These are phyloP conservation scores for Drosophila mulleri DNA, from an alignment of 2,888 invertebrate genomes.

Conservation along the genomic window DNA sequence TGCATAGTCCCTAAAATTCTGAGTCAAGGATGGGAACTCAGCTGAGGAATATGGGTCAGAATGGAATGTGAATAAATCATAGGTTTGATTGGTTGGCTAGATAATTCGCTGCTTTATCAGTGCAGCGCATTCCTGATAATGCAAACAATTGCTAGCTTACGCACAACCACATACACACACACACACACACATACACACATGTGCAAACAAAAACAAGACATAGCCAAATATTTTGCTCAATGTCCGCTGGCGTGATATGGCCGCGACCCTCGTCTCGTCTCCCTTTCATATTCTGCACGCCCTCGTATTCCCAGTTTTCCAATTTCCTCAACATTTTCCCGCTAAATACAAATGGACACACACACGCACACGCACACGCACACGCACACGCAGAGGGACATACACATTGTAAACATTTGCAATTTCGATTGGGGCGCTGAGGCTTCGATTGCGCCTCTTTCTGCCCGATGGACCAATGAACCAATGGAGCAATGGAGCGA, in stretches of 20 bases:
- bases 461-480: constrained; percentile 1
- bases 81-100: background rate
- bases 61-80: background rate
- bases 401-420: constrained; percentile 49
- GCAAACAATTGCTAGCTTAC: constrained; percentile 2
- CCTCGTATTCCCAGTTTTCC: constrained; percentile 36
- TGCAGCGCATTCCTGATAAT: constrained; percentile 13
- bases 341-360: constrained; percentile 10
- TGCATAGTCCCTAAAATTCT: background rate
- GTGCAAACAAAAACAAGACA: constrained; percentile 19
- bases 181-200: background rate
- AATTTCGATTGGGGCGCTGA: constrained; percentile 55
- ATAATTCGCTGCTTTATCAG: constrained; percentile 21
- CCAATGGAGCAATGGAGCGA: background rate
- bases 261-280: background rate
- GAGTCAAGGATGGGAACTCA: too few species aligned
- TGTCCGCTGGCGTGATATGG: constrained; percentile 27
- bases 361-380: background rate
- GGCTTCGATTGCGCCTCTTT: constrained; percentile 60
- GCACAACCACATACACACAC: background rate
- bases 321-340: constrained; percentile 51
- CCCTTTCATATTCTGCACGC: constrained; percentile 3
- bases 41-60: background rate
- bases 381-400: constrained; percentile 7
- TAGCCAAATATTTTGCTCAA: constrained; percentile 44